These are phyloP conservation scores for Peromyscus polionotus DNA, from an alignment of 2,113 vertebrate genomes.

Conservation along the genomic window DNA sequence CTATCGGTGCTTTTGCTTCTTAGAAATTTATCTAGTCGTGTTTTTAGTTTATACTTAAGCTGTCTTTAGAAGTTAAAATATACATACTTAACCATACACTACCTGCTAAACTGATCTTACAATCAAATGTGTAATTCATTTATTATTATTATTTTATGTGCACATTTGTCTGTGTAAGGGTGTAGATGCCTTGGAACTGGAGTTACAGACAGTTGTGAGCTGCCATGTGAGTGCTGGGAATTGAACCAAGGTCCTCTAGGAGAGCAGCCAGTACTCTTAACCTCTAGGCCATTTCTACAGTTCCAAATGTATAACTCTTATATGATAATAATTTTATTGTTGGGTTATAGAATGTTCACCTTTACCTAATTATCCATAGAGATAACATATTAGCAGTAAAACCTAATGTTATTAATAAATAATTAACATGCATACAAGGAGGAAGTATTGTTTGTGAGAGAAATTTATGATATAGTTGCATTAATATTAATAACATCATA, in stretches of 20 bases:
- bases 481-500: neutral
- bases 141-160: no score
- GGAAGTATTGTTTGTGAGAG: neutral
- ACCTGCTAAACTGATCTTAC: neutral
- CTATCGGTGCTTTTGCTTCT: neutral
- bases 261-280: no score
- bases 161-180: no score
- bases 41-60: constrained; percentile 54
- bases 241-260: no score
- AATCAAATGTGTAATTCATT: neutral
- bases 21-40: neutral
- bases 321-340: neutral
- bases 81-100: neutral
- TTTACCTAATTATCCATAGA: neutral
- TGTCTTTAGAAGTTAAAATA: constrained; percentile 28
- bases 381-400: neutral
- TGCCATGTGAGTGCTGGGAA: no score
- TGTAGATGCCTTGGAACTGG: no score
- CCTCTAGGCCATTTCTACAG: no score
- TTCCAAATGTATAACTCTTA: neutral
- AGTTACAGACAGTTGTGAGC: no score
- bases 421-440: neutral
- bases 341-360: neutral
- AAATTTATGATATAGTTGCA: neutral
- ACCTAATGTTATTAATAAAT: constrained; percentile 2